Percentiles rank a stretch among this genome's conserved stretches.
Evolutionary conservation across 2,113 vertebrate species (phyloP).

Genomic region (Heterocephalus glaber): DNA sequence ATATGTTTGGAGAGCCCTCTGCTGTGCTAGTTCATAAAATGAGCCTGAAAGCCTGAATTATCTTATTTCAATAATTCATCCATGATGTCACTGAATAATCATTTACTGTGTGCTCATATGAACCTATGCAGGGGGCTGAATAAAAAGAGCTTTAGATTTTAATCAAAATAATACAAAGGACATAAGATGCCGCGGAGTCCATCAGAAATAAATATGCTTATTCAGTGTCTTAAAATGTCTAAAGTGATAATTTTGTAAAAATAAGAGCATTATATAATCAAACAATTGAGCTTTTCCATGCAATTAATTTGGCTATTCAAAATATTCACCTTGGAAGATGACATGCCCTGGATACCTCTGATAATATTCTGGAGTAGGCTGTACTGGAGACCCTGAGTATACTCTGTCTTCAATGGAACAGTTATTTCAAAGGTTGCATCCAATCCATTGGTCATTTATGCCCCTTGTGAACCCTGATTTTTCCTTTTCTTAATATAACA

Average conservation of each 20-base stretch:
- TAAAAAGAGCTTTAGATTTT: neutral
- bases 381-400: rapidly evolving
- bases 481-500: neutral
- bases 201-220: neutral
- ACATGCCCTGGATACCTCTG: neutral
- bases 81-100: neutral
- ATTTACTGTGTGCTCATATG: neutral
- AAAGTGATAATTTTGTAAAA: neutral
- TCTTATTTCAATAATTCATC: neutral
- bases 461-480: neutral
- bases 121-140: neutral
- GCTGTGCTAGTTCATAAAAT: neutral
- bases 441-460: neutral
- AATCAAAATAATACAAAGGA: neutral
- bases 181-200: neutral
- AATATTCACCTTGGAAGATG: neutral
- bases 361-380: neutral
- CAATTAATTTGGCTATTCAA: neutral
- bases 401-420: neutral
- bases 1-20: slow-evolving; percentile 41
- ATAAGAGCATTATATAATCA: neutral
- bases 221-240: neutral
- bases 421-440: neutral
- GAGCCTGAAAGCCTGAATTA: neutral
- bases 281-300: neutral